Base-by-base conservation (phyloP, 1,140 invertebrate genomes). In the Saccostrea glomerata region DNA sequence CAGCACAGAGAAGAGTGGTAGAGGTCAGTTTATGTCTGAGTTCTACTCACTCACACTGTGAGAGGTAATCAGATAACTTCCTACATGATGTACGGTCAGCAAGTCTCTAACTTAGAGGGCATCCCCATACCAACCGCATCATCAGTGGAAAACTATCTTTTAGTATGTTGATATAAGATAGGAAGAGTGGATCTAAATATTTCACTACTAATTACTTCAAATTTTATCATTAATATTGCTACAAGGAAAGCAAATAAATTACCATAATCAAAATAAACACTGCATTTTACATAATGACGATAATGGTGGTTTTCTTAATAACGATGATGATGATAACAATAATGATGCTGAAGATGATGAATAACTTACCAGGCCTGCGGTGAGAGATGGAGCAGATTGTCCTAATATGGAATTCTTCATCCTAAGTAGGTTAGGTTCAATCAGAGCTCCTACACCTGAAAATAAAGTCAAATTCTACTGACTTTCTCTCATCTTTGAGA, bases 371-470 rank as follows among this genome's bases (percentile, higher is more conserved):
- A 89, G 55, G 58, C 97, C 95, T 58, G 97, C 96, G 87, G 97
- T 98, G 56, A 98, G 95, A 87, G 97, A 97, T 85, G 98, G 98
- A 66, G 98, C 98, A 1, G 98, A 99, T 93, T 98, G 98, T 63
- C 98, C 98, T 89, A 99, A 96, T 36, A 97, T 96, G 23, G 98
- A 98, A 94, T 97, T 97, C 86, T 97, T 96, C 97, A 99, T 98
- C 88, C 97, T 96, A 90, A 98, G 95, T 89, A 99, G 95, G 95
- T 98, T 98, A 17, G 94, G 94, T 82, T 95, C 95, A 86, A 92
- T 90, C 40, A 92, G 86, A 23, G 92, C 92, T 83, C 93, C 92
- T 83, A 93, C 91, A 92, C 89, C 93, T 94, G 89, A 5, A 91
- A 90, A 89, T 70, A 86, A 25, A 70, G 25, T 66, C 4, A 36